Percentiles rank a stretch among this genome's conserved stretches.
These are phyloP conservation scores for Eulithis testata DNA, from an alignment of 2,888 invertebrate species.

Conservation along the genomic window DNA sequence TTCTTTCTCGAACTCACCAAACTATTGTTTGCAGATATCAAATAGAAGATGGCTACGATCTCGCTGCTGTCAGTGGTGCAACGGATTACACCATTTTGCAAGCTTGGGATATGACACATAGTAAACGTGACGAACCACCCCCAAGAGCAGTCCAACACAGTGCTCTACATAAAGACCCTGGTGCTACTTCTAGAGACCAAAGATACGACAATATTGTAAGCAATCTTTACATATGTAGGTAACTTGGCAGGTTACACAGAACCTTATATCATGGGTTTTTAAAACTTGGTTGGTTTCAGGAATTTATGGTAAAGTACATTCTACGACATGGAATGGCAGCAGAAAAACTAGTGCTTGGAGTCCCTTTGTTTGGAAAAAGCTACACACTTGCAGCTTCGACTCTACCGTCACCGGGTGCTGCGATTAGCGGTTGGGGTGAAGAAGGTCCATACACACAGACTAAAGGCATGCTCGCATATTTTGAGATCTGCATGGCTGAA, in stretches of 20 bases:
- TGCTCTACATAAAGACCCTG: constrained; percentile 78
- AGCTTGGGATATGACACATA: constrained; percentile 85
- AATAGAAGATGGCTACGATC: constrained; percentile 87
- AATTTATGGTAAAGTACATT: constrained; percentile 88
- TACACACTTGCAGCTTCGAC: constrained; percentile 86
- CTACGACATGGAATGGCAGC: constrained; percentile 86
- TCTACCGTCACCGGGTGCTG: constrained; percentile 82
- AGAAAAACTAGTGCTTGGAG: constrained; percentile 88
- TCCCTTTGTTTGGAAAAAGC: constrained; percentile 89
- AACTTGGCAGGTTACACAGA: too few relatives aligned
- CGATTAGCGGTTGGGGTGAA: constrained; percentile 85
- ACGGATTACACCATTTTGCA: constrained; percentile 89
- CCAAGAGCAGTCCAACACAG: constrained; percentile 78
- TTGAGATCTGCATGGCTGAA: constrained; percentile 87
- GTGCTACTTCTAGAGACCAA: constrained; percentile 70
- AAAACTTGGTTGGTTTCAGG: constrained; percentile 60
- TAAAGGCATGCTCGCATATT: constrained; percentile 88
- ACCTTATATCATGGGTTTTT: too few relatives aligned
- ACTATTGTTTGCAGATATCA: constrained; percentile 64
- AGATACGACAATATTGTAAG: constrained; percentile 77
- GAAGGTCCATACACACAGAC: constrained; percentile 88
- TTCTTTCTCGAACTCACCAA: neutral
- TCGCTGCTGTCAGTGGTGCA: constrained; percentile 83
- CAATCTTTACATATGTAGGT: neutral
- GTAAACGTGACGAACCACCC: constrained; percentile 72